Evolutionary conservation across 2,888 invertebrate species (phyloP).

Genomic region (Campopleginae sp.): DNA sequence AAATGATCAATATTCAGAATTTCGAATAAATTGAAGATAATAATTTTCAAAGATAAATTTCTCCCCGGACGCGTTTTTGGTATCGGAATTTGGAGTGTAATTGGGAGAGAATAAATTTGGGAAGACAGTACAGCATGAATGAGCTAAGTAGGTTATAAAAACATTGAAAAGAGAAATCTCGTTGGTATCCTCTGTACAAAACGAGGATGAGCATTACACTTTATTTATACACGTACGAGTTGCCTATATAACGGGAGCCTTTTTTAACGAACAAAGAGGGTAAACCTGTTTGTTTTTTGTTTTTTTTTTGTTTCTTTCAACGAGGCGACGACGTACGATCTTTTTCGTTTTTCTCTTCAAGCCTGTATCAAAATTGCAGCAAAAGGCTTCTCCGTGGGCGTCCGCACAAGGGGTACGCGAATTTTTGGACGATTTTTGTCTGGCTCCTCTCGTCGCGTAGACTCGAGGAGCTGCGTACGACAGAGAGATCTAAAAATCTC

Average conservation of each 20-base stretch:
- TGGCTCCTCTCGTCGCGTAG: slow-evolving; percentile 67
- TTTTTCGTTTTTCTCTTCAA: slow-evolving; percentile 26
- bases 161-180: slow-evolving; percentile 45
- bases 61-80: neutral
- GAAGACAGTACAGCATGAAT: slow-evolving; percentile 2
- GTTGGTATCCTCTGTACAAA: neutral
- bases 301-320: slow-evolving; percentile 40
- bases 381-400: slow-evolving; percentile 71
- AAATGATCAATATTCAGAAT: neutral
- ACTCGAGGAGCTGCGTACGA: slow-evolving; percentile 35
- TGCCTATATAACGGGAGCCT: neutral
- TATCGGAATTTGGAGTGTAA: neutral
- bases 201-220: slow-evolving; percentile 13
- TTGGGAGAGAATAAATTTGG: neutral
- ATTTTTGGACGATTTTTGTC: slow-evolving; percentile 81
- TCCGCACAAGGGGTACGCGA: slow-evolving; percentile 61
- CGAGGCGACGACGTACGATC: slow-evolving; percentile 58
- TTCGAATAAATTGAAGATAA: neutral
- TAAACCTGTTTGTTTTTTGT: slow-evolving; percentile 15
- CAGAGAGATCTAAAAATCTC: slow-evolving; percentile 53
- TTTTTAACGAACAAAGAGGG: slow-evolving; percentile 59
- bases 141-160: slow-evolving; percentile 59
- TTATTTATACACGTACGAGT: slow-evolving; percentile 43
- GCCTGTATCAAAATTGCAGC: slow-evolving; percentile 46
- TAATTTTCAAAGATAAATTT: neutral